Conservation (phyloP, 2,888 invertebrate genomes). For the Oegoconia quadripuncta region DNA sequence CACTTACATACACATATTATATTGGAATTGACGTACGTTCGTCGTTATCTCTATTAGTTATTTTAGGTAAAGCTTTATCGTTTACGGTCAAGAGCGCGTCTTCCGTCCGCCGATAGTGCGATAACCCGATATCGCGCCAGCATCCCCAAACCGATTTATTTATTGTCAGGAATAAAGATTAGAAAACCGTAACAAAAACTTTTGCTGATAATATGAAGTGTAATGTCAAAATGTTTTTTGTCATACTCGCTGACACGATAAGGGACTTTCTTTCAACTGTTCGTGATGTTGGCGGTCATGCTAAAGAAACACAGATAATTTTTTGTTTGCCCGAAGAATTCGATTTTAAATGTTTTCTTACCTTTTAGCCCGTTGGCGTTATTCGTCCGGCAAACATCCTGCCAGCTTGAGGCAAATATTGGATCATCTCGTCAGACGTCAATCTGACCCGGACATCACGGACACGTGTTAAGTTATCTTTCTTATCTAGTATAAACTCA, state of each 20-base stretch:
- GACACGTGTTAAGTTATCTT: slow-evolving; percentile 62
- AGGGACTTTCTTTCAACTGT: slow-evolving; percentile 28
- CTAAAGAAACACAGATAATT: slow-evolving; percentile 5
- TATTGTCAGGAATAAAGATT: slow-evolving; percentile 32
- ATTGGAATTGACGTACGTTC: slow-evolving; percentile 20
- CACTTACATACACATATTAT: too few relatives aligned
- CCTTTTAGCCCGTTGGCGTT: slow-evolving; percentile 60
- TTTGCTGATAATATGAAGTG: slow-evolving; percentile 31
- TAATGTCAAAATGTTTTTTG: slow-evolving; percentile 38
- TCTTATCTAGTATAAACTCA: slow-evolving; percentile 39
- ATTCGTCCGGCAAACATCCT: slow-evolving; percentile 70
- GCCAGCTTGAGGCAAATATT: slow-evolving; percentile 59
- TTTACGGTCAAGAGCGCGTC: slow-evolving; percentile 71
- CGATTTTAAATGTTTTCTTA: slow-evolving; percentile 60
- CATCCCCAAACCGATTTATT: slow-evolving; percentile 54
- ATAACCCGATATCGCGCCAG: slow-evolving; percentile 52
- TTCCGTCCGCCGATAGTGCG: slow-evolving; percentile 66
- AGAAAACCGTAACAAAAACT: slow-evolving; percentile 27
- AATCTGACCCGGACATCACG: slow-evolving; percentile 44
- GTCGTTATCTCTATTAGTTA: slow-evolving; percentile 42
- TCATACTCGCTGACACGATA: slow-evolving; percentile 44
- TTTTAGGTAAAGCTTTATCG: slow-evolving; percentile 59
- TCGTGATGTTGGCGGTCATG: slow-evolving; percentile 3
- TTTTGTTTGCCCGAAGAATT: slow-evolving; percentile 39
- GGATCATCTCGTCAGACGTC: slow-evolving; percentile 39